These are phyloP conservation scores for Rhinopithecus roxellana DNA, from an alignment of 2,113 vertebrate species.

Conservation along the genomic window DNA sequence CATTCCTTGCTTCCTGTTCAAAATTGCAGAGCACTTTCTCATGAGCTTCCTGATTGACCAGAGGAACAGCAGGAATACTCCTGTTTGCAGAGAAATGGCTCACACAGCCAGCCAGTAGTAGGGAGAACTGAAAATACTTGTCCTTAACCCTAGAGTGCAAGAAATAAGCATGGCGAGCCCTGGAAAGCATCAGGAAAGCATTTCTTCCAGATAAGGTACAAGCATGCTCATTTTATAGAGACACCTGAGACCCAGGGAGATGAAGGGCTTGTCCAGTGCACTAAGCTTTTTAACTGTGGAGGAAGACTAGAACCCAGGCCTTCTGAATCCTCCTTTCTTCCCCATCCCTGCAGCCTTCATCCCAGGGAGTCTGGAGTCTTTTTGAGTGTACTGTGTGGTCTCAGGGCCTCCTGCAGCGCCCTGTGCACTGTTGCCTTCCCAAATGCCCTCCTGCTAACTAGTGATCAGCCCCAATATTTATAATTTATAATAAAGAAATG, in stretches of 20 bases:
- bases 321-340: background rate
- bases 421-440: background rate
- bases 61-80: background rate
- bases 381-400: background rate
- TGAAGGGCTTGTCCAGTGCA: background rate
- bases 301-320: background rate
- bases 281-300: background rate
- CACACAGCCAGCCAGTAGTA: background rate
- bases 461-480: background rate
- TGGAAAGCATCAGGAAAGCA: fast-evolving
- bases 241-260: background rate
- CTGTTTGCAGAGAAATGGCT: background rate
- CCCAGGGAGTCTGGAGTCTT: background rate
- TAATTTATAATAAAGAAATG: background rate
- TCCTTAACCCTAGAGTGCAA: background rate
- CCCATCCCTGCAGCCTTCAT: background rate
- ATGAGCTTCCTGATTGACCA: background rate
- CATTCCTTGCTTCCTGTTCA: background rate
- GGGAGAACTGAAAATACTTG: background rate
- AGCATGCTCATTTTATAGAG: background rate
- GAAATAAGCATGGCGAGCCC: background rate
- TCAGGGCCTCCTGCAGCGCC: background rate
- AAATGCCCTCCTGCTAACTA: background rate
- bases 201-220: background rate
- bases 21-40: background rate